A percentile compares a stretch with the other conserved stretches of the same genome.
phyloP scores from a whole-genome alignment of 2,113 vertebrate species.

The Nannospalax galili region DNA sequence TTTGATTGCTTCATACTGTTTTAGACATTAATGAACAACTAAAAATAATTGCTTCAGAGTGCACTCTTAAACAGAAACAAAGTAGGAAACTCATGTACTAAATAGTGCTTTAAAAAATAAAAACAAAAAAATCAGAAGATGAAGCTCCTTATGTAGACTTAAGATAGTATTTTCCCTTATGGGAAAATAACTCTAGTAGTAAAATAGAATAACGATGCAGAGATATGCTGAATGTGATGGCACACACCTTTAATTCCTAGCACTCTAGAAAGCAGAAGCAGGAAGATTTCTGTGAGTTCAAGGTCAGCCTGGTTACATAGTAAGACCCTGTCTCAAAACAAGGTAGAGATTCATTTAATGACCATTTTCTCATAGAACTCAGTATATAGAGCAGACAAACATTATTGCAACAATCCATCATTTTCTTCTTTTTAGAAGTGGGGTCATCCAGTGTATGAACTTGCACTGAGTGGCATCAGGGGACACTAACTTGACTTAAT shows the following conservation, averaged over 20 bases:
- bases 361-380: not conserved
- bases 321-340: not conserved
- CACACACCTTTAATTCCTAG: not conserved
- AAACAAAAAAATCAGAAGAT: not conserved
- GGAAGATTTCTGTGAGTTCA: not conserved
- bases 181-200: not conserved
- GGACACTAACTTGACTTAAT: too few relatives aligned
- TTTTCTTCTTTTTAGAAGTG: not conserved
- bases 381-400: not conserved
- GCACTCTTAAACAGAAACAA: not conserved
- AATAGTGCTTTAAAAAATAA: too few relatives aligned
- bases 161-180: not conserved
- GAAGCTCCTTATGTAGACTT: too few relatives aligned
- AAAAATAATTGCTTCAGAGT: not conserved
- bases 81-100: not conserved
- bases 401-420: not conserved
- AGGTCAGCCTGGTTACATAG: not conserved
- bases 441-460: too few relatives aligned
- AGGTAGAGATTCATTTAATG: not conserved
- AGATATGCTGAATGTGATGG: not conserved
- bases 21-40: not conserved
- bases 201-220: not conserved
- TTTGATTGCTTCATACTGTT: not conserved
- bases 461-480: too few relatives aligned
- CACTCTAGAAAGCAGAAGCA: not conserved